Conservation (phyloP, 2,797 vertebrate genomes). For the Argentina silus region DNA sequence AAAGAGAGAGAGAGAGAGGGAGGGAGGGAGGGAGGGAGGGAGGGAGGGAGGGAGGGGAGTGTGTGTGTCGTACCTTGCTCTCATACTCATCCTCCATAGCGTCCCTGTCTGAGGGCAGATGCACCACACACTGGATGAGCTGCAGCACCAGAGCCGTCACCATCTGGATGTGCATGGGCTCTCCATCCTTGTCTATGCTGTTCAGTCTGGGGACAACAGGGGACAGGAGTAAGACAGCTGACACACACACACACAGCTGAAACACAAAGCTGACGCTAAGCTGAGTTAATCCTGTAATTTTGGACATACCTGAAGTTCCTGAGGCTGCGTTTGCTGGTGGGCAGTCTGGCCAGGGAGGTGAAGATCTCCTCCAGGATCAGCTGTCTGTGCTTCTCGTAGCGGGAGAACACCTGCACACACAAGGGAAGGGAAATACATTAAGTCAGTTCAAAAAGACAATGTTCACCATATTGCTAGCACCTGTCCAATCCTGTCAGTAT, state of each 20-base stretch:
- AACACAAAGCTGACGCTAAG: background rate
- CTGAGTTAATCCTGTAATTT: too few relatives aligned
- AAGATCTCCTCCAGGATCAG: conserved; percentile 98
- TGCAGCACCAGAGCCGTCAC: conserved; percentile 96
- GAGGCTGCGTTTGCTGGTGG: conserved; percentile 97
- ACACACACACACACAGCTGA: too few relatives aligned
- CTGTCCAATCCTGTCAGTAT: too few relatives aligned
- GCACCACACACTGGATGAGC: conserved; percentile 98
- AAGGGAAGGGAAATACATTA: background rate
- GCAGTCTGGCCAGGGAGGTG: conserved; percentile 94
- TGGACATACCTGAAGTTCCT: conserved; percentile 95
- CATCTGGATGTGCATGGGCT: conserved; percentile 98
- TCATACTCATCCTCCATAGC: conserved; percentile 87
- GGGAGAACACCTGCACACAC: conserved; percentile 88
- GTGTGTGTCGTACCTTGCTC: conserved; percentile 80
- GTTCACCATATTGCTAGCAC: too few relatives aligned
- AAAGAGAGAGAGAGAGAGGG: too few relatives aligned
- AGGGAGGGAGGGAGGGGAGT: too few relatives aligned
- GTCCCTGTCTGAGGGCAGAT: conserved; percentile 89
- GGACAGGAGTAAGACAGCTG: background rate
- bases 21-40: too few relatives aligned
- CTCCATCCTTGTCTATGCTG: conserved; percentile 94
- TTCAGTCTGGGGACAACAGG: conserved; percentile 82
- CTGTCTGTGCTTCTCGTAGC: conserved; percentile 97
- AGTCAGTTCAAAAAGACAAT: too few relatives aligned